These are phyloP conservation scores for Zoanthus sansibaricus DNA, from an alignment of 92 coral and sea anemone species.

Conservation along the genomic window DNA sequence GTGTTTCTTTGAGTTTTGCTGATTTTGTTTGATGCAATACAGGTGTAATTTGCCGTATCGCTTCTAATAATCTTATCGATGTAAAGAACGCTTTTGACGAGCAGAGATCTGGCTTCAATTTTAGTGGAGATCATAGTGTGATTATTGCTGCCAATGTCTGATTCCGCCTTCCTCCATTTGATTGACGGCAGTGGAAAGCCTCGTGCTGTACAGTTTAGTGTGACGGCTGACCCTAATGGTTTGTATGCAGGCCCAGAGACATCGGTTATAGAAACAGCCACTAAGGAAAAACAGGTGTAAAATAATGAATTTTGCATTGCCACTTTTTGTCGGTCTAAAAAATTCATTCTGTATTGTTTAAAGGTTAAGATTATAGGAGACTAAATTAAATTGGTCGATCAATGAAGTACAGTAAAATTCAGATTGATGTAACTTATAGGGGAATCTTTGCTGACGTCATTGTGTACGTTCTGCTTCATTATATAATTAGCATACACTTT, in stretches of 20 bases:
- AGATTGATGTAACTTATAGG: too few relatives aligned
- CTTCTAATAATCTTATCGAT: slow-evolving; percentile 10
- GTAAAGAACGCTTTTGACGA: slow-evolving; percentile 16
- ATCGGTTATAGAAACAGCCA: neutral
- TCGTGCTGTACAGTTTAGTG: slow-evolving; percentile 59
- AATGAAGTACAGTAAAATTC: too few relatives aligned
- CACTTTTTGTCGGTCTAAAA: too few relatives aligned
- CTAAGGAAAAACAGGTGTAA: neutral
- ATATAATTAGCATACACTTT: too few relatives aligned
- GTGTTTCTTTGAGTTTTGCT: neutral
- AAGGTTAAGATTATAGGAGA: too few relatives aligned
- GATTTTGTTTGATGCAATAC: slow-evolving; percentile 47
- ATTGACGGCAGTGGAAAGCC: slow-evolving; percentile 67
- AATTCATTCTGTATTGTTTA: too few relatives aligned
- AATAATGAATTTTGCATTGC: too few relatives aligned
- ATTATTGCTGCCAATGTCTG: neutral
- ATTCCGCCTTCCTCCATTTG: slow-evolving; percentile 59
- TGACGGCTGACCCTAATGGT: neutral
- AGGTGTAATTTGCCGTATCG: slow-evolving; percentile 45
- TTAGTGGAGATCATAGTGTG: neutral
- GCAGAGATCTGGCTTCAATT: neutral
- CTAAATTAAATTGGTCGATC: too few relatives aligned
- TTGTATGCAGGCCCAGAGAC: neutral
- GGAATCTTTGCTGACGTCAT: too few relatives aligned
- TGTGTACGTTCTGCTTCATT: too few relatives aligned